phyloP scores from a whole-genome alignment of 2,888 invertebrate genomes.

The Sphaerophoria taeniata region DNA sequence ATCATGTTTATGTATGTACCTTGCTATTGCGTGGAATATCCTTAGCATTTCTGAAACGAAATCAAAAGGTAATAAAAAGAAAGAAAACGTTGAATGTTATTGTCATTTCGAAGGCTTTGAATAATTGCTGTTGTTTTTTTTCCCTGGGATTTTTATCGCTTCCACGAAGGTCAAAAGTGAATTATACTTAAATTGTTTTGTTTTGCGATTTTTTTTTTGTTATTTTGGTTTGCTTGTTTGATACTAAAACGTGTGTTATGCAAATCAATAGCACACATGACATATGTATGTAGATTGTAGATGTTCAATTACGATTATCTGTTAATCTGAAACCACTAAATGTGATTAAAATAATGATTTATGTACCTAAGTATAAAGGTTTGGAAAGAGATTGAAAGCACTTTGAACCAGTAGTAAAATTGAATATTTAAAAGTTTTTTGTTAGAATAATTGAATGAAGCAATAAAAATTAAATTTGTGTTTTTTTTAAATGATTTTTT shows the following conservation, averaged over 20 bases:
- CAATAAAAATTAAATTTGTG: too few relatives aligned
- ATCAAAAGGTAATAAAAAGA: background rate
- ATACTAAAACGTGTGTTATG: slow-evolving; percentile 1
- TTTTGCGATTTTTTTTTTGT: too few relatives aligned
- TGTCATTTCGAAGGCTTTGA: slow-evolving; percentile 39
- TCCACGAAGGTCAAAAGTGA: slow-evolving; percentile 26
- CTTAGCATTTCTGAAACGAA: slow-evolving; percentile 10
- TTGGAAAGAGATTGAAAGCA: background rate
- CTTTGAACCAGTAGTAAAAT: too few relatives aligned
- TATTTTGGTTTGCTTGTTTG: too few relatives aligned
- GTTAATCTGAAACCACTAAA: slow-evolving; percentile 3
- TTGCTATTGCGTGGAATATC: slow-evolving; percentile 44
- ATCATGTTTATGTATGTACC: slow-evolving; percentile 23
- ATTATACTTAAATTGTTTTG: background rate
- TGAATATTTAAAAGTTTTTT: too few relatives aligned
- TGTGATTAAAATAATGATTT: slow-evolving; percentile 11
- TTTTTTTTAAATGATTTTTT: too few relatives aligned
- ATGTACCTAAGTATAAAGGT: background rate
- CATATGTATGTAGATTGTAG: too few relatives aligned
- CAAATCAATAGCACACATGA: background rate
- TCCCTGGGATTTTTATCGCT: slow-evolving; percentile 2
- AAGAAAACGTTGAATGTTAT: slow-evolving; percentile 51
- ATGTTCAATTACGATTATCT: background rate
- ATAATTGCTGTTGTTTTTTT: slow-evolving; percentile 49
- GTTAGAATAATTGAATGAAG: too few relatives aligned